Base-by-base conservation (phyloP, 2,797 vertebrate species). In the Apodemus agrarius region DNA sequence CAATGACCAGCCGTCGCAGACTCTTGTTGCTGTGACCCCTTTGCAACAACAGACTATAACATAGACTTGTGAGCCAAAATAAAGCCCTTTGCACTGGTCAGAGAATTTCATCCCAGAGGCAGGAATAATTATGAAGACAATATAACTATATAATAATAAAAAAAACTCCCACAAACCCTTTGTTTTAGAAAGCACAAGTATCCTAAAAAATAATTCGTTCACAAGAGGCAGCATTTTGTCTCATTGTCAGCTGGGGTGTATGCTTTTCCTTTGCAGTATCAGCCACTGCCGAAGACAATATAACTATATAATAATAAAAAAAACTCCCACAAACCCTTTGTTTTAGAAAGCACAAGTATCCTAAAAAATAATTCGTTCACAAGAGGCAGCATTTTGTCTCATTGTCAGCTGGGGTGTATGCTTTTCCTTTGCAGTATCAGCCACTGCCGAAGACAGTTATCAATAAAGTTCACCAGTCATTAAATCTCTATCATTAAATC, bases 81-180 rank as follows among this genome's bases (percentile, higher is more conserved):
- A 40, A 40, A 26, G 21, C 21, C 46, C 46, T n/a, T 29, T 72
- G 10, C n/a, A 21, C 54, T 29, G 67, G n/a, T 59, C 26, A 29
- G 49, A 17, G 3, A 21, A 59, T 57, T 74, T 75, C 17, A 57
- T 43, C 85, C 6, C 24, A 21, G 4, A 52, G 57, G 26, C 52
- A 88, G 16, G n/a, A 57, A 31, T 40, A 57, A 74, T 43, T 83
- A 63, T 67, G 2, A 90, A 96, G 93, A 67, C 78, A 95, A 49
- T 49, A 89, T 57, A 61, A 94, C 46, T 57, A 79, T 4, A 22
- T 49, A n/a, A n/a, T n/a, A n/a, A 69, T 63, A 10, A 31, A 63
- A 89, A 26, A 59, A 59, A 79, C 72, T 17, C 78, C 43, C 6
- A 80, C 40, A 90, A 26, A 83, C 6, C 1, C n/a, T 78, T 90